phyloP scores from a whole-genome alignment of 2,797 vertebrate species.

The Paratrypauchen microcephalus region DNA sequence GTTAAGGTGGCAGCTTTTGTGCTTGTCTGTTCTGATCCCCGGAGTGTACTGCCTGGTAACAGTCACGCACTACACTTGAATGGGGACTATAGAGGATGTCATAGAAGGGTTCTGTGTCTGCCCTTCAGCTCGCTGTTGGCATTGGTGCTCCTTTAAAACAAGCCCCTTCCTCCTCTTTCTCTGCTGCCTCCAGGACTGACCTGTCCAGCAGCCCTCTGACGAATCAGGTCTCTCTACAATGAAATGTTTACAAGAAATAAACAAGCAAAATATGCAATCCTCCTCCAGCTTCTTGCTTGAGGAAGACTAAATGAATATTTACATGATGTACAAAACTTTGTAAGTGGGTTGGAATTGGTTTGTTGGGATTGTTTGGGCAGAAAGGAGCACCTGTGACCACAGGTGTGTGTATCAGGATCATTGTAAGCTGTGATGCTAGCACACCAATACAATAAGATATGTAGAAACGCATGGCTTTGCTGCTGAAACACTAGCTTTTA shows the following conservation, averaged over 20 bases:
- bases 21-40: slow-evolving; percentile 51
- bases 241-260: slow-evolving; percentile 66
- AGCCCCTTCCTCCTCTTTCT: slow-evolving; percentile 15
- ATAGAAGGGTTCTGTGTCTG: slow-evolving; percentile 41
- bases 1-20: slow-evolving; percentile 68
- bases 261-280: slow-evolving; percentile 72
- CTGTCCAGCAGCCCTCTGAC: slow-evolving; percentile 61
- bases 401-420: slow-evolving; percentile 61
- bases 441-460: slow-evolving; percentile 58
- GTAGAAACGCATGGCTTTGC: slow-evolving; percentile 72
- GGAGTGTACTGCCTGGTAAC: slow-evolving; percentile 58
- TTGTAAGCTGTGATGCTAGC: slow-evolving; percentile 69
- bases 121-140: slow-evolving; percentile 55
- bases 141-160: slow-evolving; percentile 69
- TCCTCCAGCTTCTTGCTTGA: slow-evolving; percentile 47
- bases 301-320: slow-evolving; percentile 49
- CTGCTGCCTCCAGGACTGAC: slow-evolving; percentile 52
- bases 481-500: slow-evolving; percentile 60
- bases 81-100: slow-evolving; percentile 58
- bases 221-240: slow-evolving; percentile 63
- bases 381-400: slow-evolving; percentile 75
- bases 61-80: slow-evolving; percentile 36
- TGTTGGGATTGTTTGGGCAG: slow-evolving; percentile 49
- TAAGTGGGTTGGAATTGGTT: slow-evolving; percentile 54
- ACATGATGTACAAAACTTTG: slow-evolving; percentile 42